Base-by-base conservation (phyloP, 2,113 vertebrate genomes). In the Paradoxurus hermaphroditus region DNA sequence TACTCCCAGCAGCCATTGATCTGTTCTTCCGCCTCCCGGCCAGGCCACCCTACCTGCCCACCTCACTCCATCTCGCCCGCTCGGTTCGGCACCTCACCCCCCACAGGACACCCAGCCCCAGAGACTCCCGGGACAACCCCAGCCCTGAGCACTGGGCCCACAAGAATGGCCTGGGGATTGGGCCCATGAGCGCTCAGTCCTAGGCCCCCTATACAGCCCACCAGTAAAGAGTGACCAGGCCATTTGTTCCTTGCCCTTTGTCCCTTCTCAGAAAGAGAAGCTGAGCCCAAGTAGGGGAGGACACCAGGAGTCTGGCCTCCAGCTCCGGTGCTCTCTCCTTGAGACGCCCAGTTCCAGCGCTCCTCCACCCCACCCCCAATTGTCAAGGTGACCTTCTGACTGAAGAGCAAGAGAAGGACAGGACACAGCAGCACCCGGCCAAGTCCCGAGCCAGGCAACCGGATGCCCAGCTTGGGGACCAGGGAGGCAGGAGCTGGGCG, bases 371-470 rank as follows among this genome's bases (percentile, higher is more conserved):
- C 29, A 12, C 29, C 68, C 70, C 65, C 36, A 53, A 1, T 73
- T 79, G 70, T 59, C 98, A 97, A 90, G 94, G 96, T 96, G 95
- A 97, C 96, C 95, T 87, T 44, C 46, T 78, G 91, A 95, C 51
- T 91, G 46, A 92, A 39, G 21, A 97, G 82, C 67, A 87, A 86
- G 88, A 90, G 73, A 86, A 75, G 75, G 81, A 62, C 23, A 46
- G 27, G 53, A 23, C 73, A 11, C 0, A 4, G 21, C 59, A 53
- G 93, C 29, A 19, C 34, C 63, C 67, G 59, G 73, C 36, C 82
- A 49, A 62, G 67, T 44, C 65, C 46, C 0, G 25, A 89, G 23
- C 13, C 29, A 73, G 29, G 79, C 29, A 13, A 7, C 44, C 91
- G 46, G 86, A 12, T 59, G 78, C 27, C 25, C 79, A 81, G 41